A percentile compares a stretch with the other conserved stretches of the same genome.
Conservation (phyloP, 35 echinoderm and acorn worm genomes). For the Lytechinus pictus region DNA sequence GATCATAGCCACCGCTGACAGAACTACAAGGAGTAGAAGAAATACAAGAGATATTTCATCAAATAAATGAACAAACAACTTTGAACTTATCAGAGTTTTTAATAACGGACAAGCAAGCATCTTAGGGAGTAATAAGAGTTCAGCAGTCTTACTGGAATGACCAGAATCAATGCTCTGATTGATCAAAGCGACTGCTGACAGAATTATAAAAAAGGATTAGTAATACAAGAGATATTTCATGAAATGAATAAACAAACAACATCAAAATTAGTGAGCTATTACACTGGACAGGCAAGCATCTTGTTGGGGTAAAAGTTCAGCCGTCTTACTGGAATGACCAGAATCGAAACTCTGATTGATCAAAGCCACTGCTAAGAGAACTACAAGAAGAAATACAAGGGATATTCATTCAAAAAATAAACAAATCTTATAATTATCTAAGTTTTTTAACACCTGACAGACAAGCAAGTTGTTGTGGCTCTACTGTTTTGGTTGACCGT, state of each 20-base stretch:
- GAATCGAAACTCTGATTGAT: constrained; percentile 89
- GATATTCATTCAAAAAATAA: too few relatives aligned
- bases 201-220: constrained; percentile 41
- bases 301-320: constrained; percentile 45
- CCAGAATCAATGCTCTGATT: constrained; percentile 81
- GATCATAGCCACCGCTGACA: constrained; percentile 82
- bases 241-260: too few relatives aligned
- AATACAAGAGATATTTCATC: too few relatives aligned
- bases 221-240: too few relatives aligned
- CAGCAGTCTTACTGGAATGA: constrained; percentile 62
- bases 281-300: constrained; percentile 78
- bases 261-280: neutral
- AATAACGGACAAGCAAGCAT: constrained; percentile 73
- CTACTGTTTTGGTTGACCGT: too few relatives aligned
- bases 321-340: constrained; percentile 64
- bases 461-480: too few relatives aligned
- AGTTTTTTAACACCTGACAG: too few relatives aligned
- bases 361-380: constrained; percentile 73
- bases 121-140: constrained; percentile 47
- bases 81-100: too few relatives aligned
- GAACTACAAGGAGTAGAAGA: constrained; percentile 52
- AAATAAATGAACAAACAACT: too few relatives aligned
- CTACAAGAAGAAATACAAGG: constrained; percentile 44
- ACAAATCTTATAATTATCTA: too few relatives aligned
- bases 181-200: constrained; percentile 79